Base-by-base conservation (phyloP, 2,797 vertebrate genomes). In the Eulemur coronatus region DNA sequence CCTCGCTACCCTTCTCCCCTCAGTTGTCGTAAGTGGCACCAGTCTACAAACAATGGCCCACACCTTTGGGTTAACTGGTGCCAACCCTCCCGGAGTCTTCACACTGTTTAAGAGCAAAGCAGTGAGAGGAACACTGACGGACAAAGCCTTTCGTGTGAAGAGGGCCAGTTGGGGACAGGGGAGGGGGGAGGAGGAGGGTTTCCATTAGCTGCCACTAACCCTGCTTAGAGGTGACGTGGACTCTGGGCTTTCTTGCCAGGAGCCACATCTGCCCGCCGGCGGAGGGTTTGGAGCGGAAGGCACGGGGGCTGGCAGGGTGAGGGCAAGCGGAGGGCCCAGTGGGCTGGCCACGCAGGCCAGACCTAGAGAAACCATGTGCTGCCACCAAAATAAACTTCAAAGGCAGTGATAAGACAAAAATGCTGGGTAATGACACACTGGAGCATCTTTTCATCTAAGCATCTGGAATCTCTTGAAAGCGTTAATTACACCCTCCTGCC, bases 371-470 rank as follows among this genome's bases (percentile, higher is more conserved):
- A 65, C 69, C 72, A 20, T 9, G 65, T 72, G 72, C 86, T 79
- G 50, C 84, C 95, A 96, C 89, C 88, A 96, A 91, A 97, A 96
- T 69, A 94, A 95, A 81, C 95, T 96, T 97, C 96, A 98, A 93
- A 97, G 79, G 38, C 63, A 73, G 48, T 0, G 92, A 97, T 96
- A 97, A 97, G 94, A 86, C 52, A 48, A 75, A 92, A 73, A 70
- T 0, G 2, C 55, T 81, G 69, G 90, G 38, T 97, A 96, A 97
- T 97, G 91, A 97, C 82, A 96, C 41, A 33, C 86, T 67, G 24
- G 73, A 4, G 30, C 41, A 24, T 59, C 91, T 93, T 97, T 97
- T 97, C 89, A 97, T 98, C 85, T 95, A 13, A 88, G 28, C 92
- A 92, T 92, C 95, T 95, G 46, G 35, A 72, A 52, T 80, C 79